Evolutionary conservation across 2,888 invertebrate genomes (phyloP).

Genomic region (Taenaris catops): DNA sequence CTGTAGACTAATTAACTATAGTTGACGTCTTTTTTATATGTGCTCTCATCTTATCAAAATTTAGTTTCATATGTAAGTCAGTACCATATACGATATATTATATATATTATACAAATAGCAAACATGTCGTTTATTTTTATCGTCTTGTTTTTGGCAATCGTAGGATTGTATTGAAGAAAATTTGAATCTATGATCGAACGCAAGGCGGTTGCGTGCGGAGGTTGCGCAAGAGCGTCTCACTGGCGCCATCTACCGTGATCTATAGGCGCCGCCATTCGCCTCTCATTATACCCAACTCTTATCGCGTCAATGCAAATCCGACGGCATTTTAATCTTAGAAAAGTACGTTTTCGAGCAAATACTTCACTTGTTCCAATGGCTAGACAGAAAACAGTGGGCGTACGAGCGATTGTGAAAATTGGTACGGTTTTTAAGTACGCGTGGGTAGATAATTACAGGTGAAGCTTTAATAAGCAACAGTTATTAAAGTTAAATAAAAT

Average conservation of each 20-base stretch:
- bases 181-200: conserved; percentile 15
- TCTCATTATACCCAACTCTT: conserved; percentile 44
- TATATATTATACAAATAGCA: too few relatives aligned
- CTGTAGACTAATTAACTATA: too few relatives aligned
- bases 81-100: too few relatives aligned
- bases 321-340: conserved; percentile 47
- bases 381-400: conserved; percentile 26
- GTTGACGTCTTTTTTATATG: too few relatives aligned
- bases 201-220: conserved; percentile 27
- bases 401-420: conserved; percentile 59
- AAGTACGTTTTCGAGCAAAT: conserved; percentile 45
- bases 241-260: conserved; percentile 72
- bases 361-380: conserved; percentile 46
- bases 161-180: too few relatives aligned
- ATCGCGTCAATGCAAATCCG: conserved; percentile 64
- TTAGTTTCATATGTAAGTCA: too few relatives aligned
- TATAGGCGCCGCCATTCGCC: conserved; percentile 50
- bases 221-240: conserved; percentile 48
- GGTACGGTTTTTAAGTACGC: conserved; percentile 55
- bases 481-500: conserved; percentile 46
- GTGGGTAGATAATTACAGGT: conserved; percentile 67
- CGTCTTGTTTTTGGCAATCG: too few relatives aligned
- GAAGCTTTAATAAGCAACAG: conserved; percentile 49
- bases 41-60: too few relatives aligned
- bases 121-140: too few relatives aligned